phyloP scores from a whole-genome alignment of 2,797 vertebrate genomes.

The Arrhamphus sclerolepis region DNA sequence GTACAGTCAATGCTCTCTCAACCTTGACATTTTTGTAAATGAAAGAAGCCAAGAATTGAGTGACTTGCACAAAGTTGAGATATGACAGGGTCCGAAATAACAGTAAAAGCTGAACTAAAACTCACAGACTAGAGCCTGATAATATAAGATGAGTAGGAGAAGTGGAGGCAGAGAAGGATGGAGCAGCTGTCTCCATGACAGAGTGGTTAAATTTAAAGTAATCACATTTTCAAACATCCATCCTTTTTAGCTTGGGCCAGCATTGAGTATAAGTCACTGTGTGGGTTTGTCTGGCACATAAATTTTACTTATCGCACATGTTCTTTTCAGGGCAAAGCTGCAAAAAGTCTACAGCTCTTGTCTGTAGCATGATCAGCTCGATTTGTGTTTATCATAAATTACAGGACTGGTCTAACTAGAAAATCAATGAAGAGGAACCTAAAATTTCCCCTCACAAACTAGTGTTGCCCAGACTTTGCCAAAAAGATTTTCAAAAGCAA shows the following conservation, averaged over 20 bases:
- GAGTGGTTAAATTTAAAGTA: conserved; percentile 60
- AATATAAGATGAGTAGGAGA: conserved; percentile 16
- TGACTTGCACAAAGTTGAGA: conserved; percentile 19
- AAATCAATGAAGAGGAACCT: conserved; percentile 8
- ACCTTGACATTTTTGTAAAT: too few species aligned
- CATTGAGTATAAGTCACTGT: conserved; percentile 37
- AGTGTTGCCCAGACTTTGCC: background rate
- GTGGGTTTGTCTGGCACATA: conserved; percentile 46
- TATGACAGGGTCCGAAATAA: conserved; percentile 4
- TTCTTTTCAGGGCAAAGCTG: conserved; percentile 26
- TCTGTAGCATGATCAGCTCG: conserved; percentile 14
- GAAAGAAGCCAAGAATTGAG: background rate
- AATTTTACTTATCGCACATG: conserved; percentile 46
- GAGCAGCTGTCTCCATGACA: conserved; percentile 56
- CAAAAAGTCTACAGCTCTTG: conserved; percentile 14
- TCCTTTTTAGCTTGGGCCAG: conserved; percentile 52
- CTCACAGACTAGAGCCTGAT: conserved; percentile 6
- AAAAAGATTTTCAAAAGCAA: background rate
- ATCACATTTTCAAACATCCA: conserved; percentile 63
- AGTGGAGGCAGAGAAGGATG: conserved; percentile 36
- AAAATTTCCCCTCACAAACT: background rate
- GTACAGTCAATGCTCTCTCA: too few species aligned
- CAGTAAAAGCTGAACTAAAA: conserved; percentile 5
- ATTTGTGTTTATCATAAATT: conserved; percentile 33
- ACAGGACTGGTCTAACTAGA: background rate